Percentiles rank a stretch among this genome's conserved stretches.
Conservation (phyloP, 2,113 vertebrate genomes). For the Oxyruncus cristatus region DNA sequence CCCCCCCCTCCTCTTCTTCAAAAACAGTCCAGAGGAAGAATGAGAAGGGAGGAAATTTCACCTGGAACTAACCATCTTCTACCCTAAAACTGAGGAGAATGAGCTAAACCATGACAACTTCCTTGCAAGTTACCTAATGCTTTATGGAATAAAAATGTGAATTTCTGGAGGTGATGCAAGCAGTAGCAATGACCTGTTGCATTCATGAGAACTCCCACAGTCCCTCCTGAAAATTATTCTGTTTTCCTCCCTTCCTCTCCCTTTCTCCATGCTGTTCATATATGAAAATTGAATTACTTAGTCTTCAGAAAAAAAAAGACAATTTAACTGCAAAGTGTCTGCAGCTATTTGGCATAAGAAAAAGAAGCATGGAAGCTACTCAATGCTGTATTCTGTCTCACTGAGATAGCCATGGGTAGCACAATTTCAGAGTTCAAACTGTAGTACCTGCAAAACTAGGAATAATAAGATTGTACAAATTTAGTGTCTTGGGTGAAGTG, state of each 20-base stretch:
- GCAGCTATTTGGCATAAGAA: not conserved
- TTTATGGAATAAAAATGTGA: constrained; percentile 1
- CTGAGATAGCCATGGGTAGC: not conserved
- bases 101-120: too few species aligned
- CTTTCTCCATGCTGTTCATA: not conserved
- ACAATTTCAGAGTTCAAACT: not conserved
- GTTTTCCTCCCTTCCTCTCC: not conserved
- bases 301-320: not conserved
- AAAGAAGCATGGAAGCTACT: not conserved
- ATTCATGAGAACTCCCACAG: not conserved
- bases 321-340: not conserved
- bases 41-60: too few species aligned
- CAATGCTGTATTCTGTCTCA: not conserved
- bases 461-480: not conserved
- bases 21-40: too few species aligned
- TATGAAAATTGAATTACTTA: not conserved
- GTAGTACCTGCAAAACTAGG: not conserved
- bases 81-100: too few species aligned
- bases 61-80: too few species aligned
- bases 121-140: not conserved
- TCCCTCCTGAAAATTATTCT: not conserved
- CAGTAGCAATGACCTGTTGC: not conserved
- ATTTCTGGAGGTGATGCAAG: not conserved
- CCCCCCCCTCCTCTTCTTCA: too few species aligned
- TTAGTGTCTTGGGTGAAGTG: not conserved